These are phyloP conservation scores for Zaprionus tsacasi DNA, from an alignment of 1,140 invertebrate species.

Conservation along the genomic window DNA sequence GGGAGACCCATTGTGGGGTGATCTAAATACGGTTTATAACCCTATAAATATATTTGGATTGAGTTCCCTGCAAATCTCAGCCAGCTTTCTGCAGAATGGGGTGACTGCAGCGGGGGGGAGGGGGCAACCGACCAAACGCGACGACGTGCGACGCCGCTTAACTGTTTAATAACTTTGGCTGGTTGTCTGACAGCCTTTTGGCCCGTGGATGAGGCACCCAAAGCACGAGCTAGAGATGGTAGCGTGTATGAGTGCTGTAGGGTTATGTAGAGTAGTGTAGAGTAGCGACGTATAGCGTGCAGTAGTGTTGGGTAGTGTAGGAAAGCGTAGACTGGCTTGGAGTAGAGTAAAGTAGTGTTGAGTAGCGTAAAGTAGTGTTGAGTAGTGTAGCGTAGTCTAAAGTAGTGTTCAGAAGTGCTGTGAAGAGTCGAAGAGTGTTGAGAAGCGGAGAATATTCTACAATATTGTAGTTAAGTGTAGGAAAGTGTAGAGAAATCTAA, in stretches of 20 bases:
- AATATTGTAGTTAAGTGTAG: no score
- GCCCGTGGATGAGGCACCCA: constrained; percentile 15
- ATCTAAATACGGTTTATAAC: constrained; percentile 55
- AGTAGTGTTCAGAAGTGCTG: neutral
- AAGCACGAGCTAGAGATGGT: constrained; percentile 11
- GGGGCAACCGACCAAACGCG: constrained; percentile 64
- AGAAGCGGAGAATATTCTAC: neutral
- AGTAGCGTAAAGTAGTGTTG: neutral
- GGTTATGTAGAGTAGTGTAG: neutral
- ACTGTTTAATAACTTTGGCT: constrained; percentile 81
- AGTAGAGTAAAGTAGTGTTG: neutral
- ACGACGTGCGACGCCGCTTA: constrained; percentile 78
- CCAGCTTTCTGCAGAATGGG: constrained; percentile 6
- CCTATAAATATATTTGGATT: constrained; percentile 16
- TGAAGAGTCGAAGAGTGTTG: neutral
- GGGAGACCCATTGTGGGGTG: constrained; percentile 35
- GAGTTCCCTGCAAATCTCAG: constrained; percentile 59
- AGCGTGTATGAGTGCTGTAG: neutral
- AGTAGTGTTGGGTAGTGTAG: neutral
- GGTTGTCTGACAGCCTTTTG: constrained; percentile 41
- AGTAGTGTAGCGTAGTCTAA: neutral
- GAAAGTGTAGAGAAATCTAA: neutral
- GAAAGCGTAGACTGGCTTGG: neutral
- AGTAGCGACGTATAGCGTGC: neutral
- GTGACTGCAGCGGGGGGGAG: constrained; percentile 1